Percentiles rank a stretch among this genome's conserved stretches.
Evolutionary conservation across 1,140 invertebrate genomes (phyloP).

Genomic region (Neodiprion lecontei): DNA sequence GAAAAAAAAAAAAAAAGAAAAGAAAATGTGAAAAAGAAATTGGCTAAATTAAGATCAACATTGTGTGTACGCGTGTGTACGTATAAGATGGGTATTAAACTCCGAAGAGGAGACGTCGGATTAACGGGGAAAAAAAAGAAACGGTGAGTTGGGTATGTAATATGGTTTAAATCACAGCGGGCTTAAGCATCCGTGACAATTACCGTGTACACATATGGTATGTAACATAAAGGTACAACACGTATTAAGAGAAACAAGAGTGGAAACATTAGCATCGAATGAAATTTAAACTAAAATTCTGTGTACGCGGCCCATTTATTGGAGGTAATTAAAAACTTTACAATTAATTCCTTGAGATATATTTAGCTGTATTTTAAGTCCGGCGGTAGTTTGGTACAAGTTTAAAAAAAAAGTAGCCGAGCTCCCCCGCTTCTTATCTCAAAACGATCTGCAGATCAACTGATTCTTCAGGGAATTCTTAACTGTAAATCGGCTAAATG

Average conservation of each 20-base stretch:
- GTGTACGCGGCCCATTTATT: neutral
- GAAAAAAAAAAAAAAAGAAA: no score
- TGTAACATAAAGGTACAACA: no score
- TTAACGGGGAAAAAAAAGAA: constrained; percentile 1
- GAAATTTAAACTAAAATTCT: neutral
- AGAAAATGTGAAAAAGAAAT: neutral
- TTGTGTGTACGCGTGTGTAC: neutral
- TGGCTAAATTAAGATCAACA: neutral
- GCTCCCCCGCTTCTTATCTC: no score
- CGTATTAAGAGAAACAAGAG: neutral
- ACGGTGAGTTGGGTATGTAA: neutral
- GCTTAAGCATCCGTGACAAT: constrained; percentile 5
- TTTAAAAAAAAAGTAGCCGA: no score
- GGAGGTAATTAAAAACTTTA: neutral
- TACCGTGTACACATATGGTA: neutral
- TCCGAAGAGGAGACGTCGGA: neutral
- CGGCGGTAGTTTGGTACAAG: no score
- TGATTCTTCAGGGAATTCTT: no score
- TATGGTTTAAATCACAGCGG: neutral
- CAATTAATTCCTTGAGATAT: no score
- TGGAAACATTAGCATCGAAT: neutral
- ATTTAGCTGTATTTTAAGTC: no score
- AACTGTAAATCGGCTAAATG: neutral
- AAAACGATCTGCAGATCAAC: no score
- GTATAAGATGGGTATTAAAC: no score